Conservation (phyloP, 2,797 vertebrate species). For the Bovichtus variegatus region DNA sequence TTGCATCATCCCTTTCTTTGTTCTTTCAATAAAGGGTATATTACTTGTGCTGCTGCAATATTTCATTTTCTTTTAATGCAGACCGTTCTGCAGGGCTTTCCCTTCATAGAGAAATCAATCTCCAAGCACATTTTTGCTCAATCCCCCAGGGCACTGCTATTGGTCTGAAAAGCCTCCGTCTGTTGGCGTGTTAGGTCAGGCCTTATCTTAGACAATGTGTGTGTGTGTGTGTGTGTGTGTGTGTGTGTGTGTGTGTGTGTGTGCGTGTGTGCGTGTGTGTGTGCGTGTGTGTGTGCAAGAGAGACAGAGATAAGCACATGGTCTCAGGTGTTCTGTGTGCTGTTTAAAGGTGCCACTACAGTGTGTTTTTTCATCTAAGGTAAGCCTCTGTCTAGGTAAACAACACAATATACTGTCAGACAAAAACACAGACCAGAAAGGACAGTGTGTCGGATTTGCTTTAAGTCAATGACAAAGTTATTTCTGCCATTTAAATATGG, state of each 20-base stretch:
- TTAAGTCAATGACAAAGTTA: constrained; percentile 42
- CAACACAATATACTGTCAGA: constrained; percentile 1
- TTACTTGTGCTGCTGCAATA: constrained; percentile 60
- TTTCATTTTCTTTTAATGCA: constrained; percentile 64
- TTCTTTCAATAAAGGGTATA: constrained; percentile 61
- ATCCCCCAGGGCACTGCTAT: constrained; percentile 52
- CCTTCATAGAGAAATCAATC: constrained; percentile 73
- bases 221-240: no score
- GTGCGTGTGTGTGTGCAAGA: constrained; percentile 20
- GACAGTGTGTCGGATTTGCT: constrained; percentile 35
- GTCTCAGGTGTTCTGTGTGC: constrained; percentile 28
- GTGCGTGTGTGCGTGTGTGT: constrained; percentile 10
- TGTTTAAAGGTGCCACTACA: constrained; percentile 42
- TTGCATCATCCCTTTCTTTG: constrained; percentile 54
- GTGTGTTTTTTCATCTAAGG: constrained; percentile 13
- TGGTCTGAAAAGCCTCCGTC: constrained; percentile 60
- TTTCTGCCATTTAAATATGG: constrained; percentile 33
- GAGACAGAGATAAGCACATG: constrained; percentile 6
- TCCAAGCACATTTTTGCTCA: constrained; percentile 58
- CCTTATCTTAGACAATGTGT: constrained; percentile 1
- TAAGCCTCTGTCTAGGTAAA: constrained; percentile 48
- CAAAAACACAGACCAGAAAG: not conserved
- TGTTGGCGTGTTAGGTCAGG: constrained; percentile 51
- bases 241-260: constrained; percentile 6
- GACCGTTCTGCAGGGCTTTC: constrained; percentile 56